Evolutionary conservation across 1,140 invertebrate species (phyloP).

Genomic region (Saccostrea echinata): DNA sequence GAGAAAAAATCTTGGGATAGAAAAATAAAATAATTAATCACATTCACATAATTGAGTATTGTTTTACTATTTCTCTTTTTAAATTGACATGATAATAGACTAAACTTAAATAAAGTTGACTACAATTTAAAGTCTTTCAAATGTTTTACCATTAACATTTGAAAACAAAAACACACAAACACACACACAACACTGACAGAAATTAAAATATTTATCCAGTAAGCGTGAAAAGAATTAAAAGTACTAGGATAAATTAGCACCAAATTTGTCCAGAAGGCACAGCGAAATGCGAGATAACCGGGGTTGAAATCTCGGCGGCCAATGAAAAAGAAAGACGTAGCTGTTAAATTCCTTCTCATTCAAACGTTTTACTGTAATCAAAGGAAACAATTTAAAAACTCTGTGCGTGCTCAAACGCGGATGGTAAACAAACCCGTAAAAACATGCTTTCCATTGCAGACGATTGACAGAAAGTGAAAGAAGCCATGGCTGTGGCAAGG

Average conservation of each 20-base stretch:
- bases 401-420: background rate
- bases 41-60: too few relatives aligned
- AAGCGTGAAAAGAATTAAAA: background rate
- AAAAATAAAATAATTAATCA: too few relatives aligned
- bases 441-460: slow-evolving; percentile 1
- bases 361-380: background rate
- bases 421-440: slow-evolving; percentile 1
- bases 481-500: background rate
- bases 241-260: too few relatives aligned
- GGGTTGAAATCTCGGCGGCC: background rate
- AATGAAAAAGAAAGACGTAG: slow-evolving; percentile 27
- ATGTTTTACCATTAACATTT: too few relatives aligned
- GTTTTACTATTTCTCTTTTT: too few relatives aligned
- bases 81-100: too few relatives aligned
- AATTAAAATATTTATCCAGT: too few relatives aligned
- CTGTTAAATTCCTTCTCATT: slow-evolving; percentile 22
- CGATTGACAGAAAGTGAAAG: background rate
- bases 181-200: too few relatives aligned
- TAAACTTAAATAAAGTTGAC: too few relatives aligned
- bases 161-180: too few relatives aligned
- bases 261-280: background rate
- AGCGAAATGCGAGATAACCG: background rate
- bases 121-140: too few relatives aligned
- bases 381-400: background rate
- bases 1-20: too few relatives aligned